Evolutionary conservation across 1,140 invertebrate genomes (phyloP), one percentile per base, ranked within the genome.

Genomic region (Zaprionus gabonicus): DNA sequence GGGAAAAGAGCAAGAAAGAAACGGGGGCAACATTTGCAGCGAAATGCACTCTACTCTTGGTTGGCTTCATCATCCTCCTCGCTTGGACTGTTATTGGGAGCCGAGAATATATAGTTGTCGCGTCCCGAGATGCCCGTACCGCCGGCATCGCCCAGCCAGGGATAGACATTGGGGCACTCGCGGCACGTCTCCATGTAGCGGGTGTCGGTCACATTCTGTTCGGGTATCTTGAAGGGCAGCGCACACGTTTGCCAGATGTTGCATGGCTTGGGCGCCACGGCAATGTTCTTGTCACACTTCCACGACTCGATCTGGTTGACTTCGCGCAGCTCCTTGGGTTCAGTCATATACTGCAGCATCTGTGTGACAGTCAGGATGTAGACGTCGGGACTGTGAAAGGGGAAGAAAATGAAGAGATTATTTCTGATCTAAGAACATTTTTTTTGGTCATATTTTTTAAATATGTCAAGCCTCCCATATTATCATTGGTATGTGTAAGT

Each of bases 311-410:
- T 98, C 34, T 71, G 62, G 78, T 93, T 94, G 1, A 98, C 90
- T 13, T 95, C 93, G 78, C 95, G 96, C 3, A 95, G 91, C 15
- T 96, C 93, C 86, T 95, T 96, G 0, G 98, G 97, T 82, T 98
- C 97, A 3, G 97, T 98, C 93, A 98, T 97, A 97, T 97, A 98
- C 15, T 96, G 96, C 23, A 98, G 93, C 25, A 97, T 96, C 94
- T 99, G 97, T 0, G 97, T 98, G n/a, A 96, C 95, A 1, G 97
- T 98, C 6, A 98, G 96, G 84, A 98, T 97, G 94, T 97, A 98
- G 6, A 98, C 97, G 87, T 98, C 97, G 70, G 96, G 95, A 80
- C 97, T 97, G 93, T 7, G 92, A 65, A 94, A 62, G 59, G 79
- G 13, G 13, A 71, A 71, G 71, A 73, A 82, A 60, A 78, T 71